These are phyloP conservation scores for Enteromius treurensis DNA, from an alignment of 2,797 vertebrate genomes.

Conservation along the genomic window DNA sequence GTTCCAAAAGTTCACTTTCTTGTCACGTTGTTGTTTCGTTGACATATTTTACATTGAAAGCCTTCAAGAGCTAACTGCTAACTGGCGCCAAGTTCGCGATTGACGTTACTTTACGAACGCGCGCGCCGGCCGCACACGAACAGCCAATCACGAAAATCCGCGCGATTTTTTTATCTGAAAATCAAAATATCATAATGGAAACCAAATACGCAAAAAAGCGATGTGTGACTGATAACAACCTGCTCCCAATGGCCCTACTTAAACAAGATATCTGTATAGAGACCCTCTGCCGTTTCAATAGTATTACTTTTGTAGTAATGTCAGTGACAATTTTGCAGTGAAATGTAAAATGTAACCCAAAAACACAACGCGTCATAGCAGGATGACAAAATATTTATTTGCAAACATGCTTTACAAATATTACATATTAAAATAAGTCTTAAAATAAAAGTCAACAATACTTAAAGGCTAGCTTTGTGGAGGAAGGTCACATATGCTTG, in stretches of 20 bases:
- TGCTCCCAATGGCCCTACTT: no score
- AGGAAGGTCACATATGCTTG: conserved; percentile 65
- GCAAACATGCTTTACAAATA: conserved; percentile 67
- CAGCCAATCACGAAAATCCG: neutral
- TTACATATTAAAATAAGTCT: conserved; percentile 59
- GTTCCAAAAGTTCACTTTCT: neutral
- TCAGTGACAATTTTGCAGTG: neutral
- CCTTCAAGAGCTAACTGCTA: neutral
- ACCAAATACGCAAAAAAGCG: no score
- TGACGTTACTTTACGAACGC: no score
- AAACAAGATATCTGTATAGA: no score
- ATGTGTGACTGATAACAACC: neutral
- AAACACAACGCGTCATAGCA: conserved; percentile 31
- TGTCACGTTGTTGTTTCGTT: neutral
- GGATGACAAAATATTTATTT: conserved; percentile 69
- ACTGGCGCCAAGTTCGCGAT: no score
- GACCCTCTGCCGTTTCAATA: neutral
- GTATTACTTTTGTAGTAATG: neutral
- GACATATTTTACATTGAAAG: neutral
- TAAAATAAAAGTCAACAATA: conserved; percentile 61
- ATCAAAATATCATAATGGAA: neutral
- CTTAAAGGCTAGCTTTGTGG: conserved; percentile 60
- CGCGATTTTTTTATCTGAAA: neutral
- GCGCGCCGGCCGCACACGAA: neutral
- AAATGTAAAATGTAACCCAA: neutral